These are phyloP conservation scores for Regulus satrapa DNA, from an alignment of 2,113 vertebrate genomes.

Conservation along the genomic window DNA sequence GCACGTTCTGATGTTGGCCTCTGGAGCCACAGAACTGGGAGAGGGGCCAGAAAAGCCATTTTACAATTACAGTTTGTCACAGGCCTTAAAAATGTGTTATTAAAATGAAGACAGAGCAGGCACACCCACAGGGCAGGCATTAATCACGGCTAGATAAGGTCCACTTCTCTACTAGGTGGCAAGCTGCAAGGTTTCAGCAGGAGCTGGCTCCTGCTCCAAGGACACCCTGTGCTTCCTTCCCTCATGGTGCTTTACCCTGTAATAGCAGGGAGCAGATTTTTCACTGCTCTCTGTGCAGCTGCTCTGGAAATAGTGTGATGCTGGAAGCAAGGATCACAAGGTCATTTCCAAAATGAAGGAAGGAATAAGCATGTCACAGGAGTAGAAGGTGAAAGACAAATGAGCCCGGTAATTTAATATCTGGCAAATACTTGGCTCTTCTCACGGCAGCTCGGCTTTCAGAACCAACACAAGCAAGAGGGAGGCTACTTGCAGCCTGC, in stretches of 20 bases:
- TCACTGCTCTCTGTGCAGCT: conserved; percentile 10
- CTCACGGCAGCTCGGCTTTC: background rate
- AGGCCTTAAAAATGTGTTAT: background rate
- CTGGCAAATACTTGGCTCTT: background rate
- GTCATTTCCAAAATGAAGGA: conserved; percentile 19
- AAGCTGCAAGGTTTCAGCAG: background rate
- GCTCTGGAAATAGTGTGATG: conserved; percentile 8
- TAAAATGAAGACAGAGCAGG: background rate
- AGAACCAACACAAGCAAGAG: background rate
- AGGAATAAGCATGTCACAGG: conserved; percentile 53
- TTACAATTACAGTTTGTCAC: background rate
- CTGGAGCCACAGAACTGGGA: background rate
- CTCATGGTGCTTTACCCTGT: background rate
- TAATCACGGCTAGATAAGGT: background rate
- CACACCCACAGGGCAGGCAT: background rate
- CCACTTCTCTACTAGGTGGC: background rate
- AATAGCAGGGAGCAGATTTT: background rate
- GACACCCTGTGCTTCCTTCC: background rate
- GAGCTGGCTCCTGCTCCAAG: background rate
- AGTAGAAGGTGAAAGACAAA: conserved; percentile 33
- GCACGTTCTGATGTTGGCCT: background rate
- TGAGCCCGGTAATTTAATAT: background rate
- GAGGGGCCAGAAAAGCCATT: conserved; percentile 40
- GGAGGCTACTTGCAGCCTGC: background rate
- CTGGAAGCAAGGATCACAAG: conserved; percentile 29